Evolutionary conservation across 2,113 vertebrate genomes (phyloP), one percentile per base, ranked within the genome.

Genomic region (Xenopus borealis): DNA sequence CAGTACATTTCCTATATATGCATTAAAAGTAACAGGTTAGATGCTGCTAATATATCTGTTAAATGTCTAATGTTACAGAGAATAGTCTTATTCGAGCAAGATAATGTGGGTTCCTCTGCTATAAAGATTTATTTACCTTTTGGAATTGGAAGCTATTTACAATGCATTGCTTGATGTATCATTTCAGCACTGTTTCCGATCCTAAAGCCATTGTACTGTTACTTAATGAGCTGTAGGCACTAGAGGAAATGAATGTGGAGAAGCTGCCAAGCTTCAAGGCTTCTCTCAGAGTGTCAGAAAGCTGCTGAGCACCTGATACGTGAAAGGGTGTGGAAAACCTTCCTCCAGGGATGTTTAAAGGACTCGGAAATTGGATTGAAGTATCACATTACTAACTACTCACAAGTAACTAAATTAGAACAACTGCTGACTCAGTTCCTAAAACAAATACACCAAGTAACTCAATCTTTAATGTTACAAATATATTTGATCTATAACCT

Each of bases 351-450:
- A 75, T 59, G 5, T 50, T 75, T 61, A 33, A 75, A 66, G 20
- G 65, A 61, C 40, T 23, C 62, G 27, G 50, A 61, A 57, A 68
- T 66, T 68, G 62, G 67, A 68, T 69, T 75, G 45, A 69, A 66
- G 65, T 50, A 68, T 75, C 61, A 68, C 13, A 46, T 75, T 75
- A 75, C 72, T 62, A 58, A 62, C 72, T 75, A 62, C 66, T 75
- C 68, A 65, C 72, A 69, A 75, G 40, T 61, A 61, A 75, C 57
- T 62, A 58, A 75, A 75, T 68, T 75, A 75, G 72, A 65, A 66
- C 72, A 66, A 66, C 13, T n/a, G 72, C 72, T 75, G 72, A 75
- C 64, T 75, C 72, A 69, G 65, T 75, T 75, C 72, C 72, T 68
- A 75, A 12, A 62, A 61, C 65, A 52, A 10, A 55, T 62, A 59